phyloP scores from a whole-genome alignment of 2,888 invertebrate species.

The Catocala sponsa region DNA sequence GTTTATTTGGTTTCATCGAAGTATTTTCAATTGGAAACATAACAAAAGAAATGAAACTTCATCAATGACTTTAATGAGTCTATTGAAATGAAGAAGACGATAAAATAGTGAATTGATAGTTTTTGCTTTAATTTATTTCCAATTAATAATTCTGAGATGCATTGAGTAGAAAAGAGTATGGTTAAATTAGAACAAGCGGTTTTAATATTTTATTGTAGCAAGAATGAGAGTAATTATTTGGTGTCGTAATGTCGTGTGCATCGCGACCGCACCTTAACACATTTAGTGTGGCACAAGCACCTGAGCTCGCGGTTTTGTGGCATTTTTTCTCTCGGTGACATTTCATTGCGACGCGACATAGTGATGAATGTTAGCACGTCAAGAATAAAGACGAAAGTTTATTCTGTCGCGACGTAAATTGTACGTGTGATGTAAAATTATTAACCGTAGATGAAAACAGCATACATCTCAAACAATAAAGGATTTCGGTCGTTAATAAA shows the following conservation, averaged over 20 bases:
- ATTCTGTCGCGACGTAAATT: slow-evolving; percentile 15
- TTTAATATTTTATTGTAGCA: too few relatives aligned
- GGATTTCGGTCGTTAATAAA: slow-evolving; percentile 38
- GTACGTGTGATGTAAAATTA: slow-evolving; percentile 9
- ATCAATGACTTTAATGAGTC: slow-evolving; percentile 7
- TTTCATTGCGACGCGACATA: slow-evolving; percentile 19
- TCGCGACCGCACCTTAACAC: slow-evolving; percentile 22
- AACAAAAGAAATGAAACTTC: background rate
- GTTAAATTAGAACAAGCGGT: too few relatives aligned
- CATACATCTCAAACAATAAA: slow-evolving; percentile 30
- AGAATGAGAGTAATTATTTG: too few relatives aligned
- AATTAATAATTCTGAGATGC: too few relatives aligned
- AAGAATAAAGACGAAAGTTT: slow-evolving; percentile 26
- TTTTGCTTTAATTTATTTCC: too few relatives aligned
- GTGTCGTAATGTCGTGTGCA: slow-evolving; percentile 3
- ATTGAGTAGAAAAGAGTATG: too few relatives aligned
- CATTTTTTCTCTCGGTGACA: slow-evolving; percentile 29
- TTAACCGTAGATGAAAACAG: slow-evolving; percentile 11
- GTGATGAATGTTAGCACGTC: slow-evolving; percentile 31
- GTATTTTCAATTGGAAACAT: too few relatives aligned
- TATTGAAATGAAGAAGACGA: slow-evolving; percentile 6
- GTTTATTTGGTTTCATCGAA: too few relatives aligned
- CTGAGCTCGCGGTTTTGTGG: slow-evolving; percentile 30
- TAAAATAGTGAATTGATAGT: slow-evolving; percentile 1
- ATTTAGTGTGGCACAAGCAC: slow-evolving; percentile 26